These are phyloP conservation scores for Oxyscelio sp. DNA, from an alignment of 2,888 invertebrate genomes.

Conservation along the genomic window DNA sequence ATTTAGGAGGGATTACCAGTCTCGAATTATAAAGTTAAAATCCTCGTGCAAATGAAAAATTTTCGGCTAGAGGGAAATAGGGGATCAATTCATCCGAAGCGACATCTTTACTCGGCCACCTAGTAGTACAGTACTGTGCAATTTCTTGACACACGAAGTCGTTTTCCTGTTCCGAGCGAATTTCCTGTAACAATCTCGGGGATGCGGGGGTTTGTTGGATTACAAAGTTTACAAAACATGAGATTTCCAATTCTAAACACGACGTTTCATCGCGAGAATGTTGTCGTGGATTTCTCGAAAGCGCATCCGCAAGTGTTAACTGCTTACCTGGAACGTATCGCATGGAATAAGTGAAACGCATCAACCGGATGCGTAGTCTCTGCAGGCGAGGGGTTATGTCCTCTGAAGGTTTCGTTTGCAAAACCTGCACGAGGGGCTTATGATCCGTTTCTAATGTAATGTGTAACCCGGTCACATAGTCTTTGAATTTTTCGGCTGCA, in stretches of 20 bases:
- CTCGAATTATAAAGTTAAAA: slow-evolving; percentile 20
- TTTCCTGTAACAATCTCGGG: neutral
- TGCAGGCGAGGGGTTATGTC: slow-evolving; percentile 84
- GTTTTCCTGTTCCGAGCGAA: neutral
- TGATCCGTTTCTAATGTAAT: slow-evolving; percentile 84
- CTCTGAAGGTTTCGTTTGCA: slow-evolving; percentile 83
- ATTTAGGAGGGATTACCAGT: neutral
- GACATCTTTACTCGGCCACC: neutral
- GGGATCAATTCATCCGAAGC: neutral
- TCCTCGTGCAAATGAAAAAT: slow-evolving; percentile 51
- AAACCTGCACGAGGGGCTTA: slow-evolving; percentile 83
- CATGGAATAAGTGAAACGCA: slow-evolving; percentile 70
- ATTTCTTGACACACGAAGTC: slow-evolving; percentile 8
- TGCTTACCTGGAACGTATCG: slow-evolving; percentile 80
- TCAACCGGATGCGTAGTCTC: slow-evolving; percentile 81
- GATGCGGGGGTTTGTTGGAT: slow-evolving; percentile 49
- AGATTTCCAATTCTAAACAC: neutral
- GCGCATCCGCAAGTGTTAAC: slow-evolving; percentile 80
- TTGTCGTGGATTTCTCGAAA: slow-evolving; percentile 74
- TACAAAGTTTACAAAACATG: slow-evolving; percentile 42
- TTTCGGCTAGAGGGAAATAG: neutral
- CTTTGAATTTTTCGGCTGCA: slow-evolving; percentile 82
- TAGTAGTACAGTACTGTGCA: neutral
- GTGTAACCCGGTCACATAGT: slow-evolving; percentile 81
- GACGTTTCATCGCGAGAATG: neutral